A percentile compares a stretch with the other conserved stretches of the same genome.
These are phyloP conservation scores for Chaitophorus viminalis DNA, from an alignment of 2,888 invertebrate species.

Conservation along the genomic window DNA sequence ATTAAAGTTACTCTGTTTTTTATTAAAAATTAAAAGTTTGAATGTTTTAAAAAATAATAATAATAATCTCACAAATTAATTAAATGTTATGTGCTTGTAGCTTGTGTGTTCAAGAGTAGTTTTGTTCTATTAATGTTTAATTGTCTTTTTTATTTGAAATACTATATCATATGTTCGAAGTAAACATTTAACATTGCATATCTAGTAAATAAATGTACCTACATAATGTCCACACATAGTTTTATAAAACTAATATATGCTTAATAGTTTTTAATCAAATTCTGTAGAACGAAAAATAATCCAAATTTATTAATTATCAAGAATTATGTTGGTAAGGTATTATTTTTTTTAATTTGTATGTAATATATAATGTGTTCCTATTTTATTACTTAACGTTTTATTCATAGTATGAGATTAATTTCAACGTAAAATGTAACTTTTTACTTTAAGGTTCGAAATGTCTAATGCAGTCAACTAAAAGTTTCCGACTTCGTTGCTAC, in stretches of 20 bases:
- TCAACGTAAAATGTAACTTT: conserved; percentile 4
- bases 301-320: not conserved
- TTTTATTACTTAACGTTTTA: no score
- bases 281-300: not conserved
- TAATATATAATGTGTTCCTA: no score
- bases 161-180: not conserved
- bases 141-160: not conserved
- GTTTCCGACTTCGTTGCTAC: not conserved
- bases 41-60: not conserved
- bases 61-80: not conserved
- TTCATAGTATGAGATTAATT: not conserved
- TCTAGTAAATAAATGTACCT: no score
- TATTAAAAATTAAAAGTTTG: not conserved
- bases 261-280: not conserved
- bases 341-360: no score
- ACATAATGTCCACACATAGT: not conserved
- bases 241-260: not conserved
- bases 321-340: not conserved
- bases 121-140: not conserved
- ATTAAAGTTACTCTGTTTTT: not conserved
- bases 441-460: not conserved
- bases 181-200: not conserved
- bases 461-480: not conserved
- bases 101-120: not conserved
- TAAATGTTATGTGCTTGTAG: not conserved